phyloP scores from a whole-genome alignment of 2,113 vertebrate genomes.

The Argyrosomus japonicus region DNA sequence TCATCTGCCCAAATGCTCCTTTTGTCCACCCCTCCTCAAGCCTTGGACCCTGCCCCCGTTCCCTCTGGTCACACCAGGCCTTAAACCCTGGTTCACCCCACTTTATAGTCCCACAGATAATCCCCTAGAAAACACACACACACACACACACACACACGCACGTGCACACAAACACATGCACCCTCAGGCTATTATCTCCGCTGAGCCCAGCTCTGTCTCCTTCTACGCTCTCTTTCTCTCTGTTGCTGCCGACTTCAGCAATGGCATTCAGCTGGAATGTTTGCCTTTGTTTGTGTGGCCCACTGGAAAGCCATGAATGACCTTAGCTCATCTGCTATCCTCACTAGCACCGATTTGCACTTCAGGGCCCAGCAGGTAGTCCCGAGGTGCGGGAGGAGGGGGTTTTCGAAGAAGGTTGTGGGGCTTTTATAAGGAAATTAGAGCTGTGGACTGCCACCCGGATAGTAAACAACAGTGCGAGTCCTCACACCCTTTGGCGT shows the following conservation, averaged over 20 bases:
- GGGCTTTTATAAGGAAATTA: constrained; percentile 91
- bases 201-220: constrained; percentile 66
- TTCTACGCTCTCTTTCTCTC: constrained; percentile 64
- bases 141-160: constrained; percentile 28
- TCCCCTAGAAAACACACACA: constrained; percentile 65
- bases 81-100: constrained; percentile 81
- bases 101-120: constrained; percentile 81
- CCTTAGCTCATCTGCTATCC: constrained; percentile 90
- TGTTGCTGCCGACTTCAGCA: constrained; percentile 87
- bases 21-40: constrained; percentile 86
- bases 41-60: constrained; percentile 80
- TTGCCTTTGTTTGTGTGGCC: constrained; percentile 88
- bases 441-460: constrained; percentile 83
- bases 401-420: constrained; percentile 32
- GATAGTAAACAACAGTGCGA: constrained; percentile 85
- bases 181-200: constrained; percentile 71
- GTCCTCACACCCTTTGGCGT: constrained; percentile 70
- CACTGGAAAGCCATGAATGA: constrained; percentile 81
- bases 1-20: constrained; percentile 95
- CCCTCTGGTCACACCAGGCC: constrained; percentile 78
- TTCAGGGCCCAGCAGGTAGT: constrained; percentile 93
- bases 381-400: constrained; percentile 44
- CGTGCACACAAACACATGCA: constrained; percentile 19
- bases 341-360: constrained; percentile 90
- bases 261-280: constrained; percentile 92